Evolutionary conservation across 2,113 vertebrate genomes (phyloP), one percentile per base, ranked within the genome.

Genomic region (Pheucticus melanocephalus): DNA sequence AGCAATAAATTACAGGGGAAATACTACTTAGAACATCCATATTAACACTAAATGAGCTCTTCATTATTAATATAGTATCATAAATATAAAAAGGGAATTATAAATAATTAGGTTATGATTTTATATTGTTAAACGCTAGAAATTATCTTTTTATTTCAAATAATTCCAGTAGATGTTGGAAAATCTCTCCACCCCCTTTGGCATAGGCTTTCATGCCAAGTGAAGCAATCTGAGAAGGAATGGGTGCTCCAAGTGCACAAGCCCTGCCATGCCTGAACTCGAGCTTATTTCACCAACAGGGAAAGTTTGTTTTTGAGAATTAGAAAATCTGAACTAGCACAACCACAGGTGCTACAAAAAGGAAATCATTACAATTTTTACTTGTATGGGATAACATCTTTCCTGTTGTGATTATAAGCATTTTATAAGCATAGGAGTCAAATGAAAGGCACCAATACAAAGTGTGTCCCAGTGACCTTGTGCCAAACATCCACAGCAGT

Each of bases 1-100:
- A 97, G 95, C 82, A 73, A 95, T 94, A 95, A 97, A 97, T 97
- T 96, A 95, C 86, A 90, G 47, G 44, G 71, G 70, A 97, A 95
- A 86, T 90, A 76, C 82, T 88, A 92, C 85, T 97, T 85, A 53
- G 73, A 89, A 92, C 72, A 96, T 66, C 59, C 75, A 63, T 76
- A 94, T 96, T 96, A 97, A 97, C 82, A 94, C 90, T 84, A 96
- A 97, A 96, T 94, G 85, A 87, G 82, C 84, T 96, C 85, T 96
- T 96, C 91, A 96, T 98, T 97, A 97, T 96, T 92, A 97, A 90
- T 91, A 88, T 48, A 59, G 40, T 59, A 77, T 61, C 75, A 96
- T 95, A 95, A 82, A 94, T 93, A 96, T 94, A 92, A 94, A 97
- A 93, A 91, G 33, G 42, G 72, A 69, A 96, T 95, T 93, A 88